These are phyloP conservation scores for Volucella bombylans DNA, from an alignment of 2,888 invertebrate genomes.

Conservation along the genomic window DNA sequence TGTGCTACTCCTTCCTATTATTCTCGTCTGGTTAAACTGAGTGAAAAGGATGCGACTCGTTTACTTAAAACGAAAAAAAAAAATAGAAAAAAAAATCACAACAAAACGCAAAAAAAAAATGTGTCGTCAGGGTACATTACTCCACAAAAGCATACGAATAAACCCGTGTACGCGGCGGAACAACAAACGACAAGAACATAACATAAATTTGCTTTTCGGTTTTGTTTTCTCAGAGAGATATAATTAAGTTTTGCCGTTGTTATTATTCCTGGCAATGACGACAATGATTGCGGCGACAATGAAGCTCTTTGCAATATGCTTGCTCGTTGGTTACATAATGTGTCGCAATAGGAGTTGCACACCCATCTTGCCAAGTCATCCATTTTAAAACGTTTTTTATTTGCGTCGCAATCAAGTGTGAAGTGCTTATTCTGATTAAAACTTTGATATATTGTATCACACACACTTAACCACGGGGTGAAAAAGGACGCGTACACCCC, in stretches of 20 bases:
- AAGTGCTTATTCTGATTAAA: slow-evolving; percentile 66
- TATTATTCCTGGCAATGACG: slow-evolving; percentile 66
- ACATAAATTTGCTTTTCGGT: slow-evolving; percentile 67
- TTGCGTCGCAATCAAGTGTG: slow-evolving; percentile 67
- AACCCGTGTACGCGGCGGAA: slow-evolving; percentile 11
- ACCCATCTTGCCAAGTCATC: slow-evolving; percentile 54
- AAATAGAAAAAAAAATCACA: too few relatives aligned
- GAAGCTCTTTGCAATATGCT: slow-evolving; percentile 22
- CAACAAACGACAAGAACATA: slow-evolving; percentile 48
- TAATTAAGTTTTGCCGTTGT: slow-evolving; percentile 73
- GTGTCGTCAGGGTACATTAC: slow-evolving; percentile 42
- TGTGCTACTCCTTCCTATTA: slow-evolving; percentile 30
- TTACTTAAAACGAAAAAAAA: slow-evolving; percentile 3
- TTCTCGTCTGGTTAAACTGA: slow-evolving; percentile 20
- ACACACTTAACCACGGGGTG: slow-evolving; percentile 23
- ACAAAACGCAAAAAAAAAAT: slow-evolving; percentile 15
- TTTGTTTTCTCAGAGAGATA: slow-evolving; percentile 56
- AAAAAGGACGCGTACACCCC: too few relatives aligned
- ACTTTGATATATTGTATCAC: slow-evolving; percentile 50
- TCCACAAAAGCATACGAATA: slow-evolving; percentile 9
- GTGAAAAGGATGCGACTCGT: slow-evolving; percentile 56
- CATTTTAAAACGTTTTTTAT: slow-evolving; percentile 68
- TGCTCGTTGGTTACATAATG: slow-evolving; percentile 15
- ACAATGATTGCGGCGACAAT: slow-evolving; percentile 58
- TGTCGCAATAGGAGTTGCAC: slow-evolving; percentile 14